These are phyloP conservation scores for Cirrhinus molitorella DNA, from an alignment of 2,797 vertebrate genomes.

Conservation along the genomic window DNA sequence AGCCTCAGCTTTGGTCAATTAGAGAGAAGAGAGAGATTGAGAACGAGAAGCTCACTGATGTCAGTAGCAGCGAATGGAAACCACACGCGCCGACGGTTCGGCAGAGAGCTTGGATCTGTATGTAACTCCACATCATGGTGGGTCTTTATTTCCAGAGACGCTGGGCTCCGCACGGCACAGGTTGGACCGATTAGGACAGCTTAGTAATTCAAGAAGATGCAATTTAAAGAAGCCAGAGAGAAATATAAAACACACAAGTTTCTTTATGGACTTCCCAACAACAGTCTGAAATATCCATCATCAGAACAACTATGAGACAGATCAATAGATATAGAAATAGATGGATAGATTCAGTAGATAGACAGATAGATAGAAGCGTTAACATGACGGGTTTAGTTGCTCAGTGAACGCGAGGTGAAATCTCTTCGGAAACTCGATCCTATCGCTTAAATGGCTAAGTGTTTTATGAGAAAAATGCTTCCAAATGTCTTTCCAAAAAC, in stretches of 20 bases:
- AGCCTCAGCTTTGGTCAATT: constrained; percentile 63
- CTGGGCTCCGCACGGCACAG: constrained; percentile 68
- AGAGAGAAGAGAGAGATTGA: constrained; percentile 64
- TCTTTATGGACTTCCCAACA: constrained; percentile 73
- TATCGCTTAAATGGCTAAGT: constrained; percentile 95
- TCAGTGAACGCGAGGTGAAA: constrained; percentile 63
- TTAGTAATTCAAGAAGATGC: constrained; percentile 84
- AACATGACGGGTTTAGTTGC: constrained; percentile 47
- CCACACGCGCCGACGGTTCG: constrained; percentile 80
- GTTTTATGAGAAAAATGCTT: constrained; percentile 97
- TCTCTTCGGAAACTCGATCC: constrained; percentile 85
- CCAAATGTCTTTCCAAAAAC: constrained; percentile 93
- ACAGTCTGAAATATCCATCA: constrained; percentile 71
- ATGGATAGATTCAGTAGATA: background rate
- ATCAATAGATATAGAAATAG: background rate
- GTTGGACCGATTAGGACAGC: constrained; percentile 84
- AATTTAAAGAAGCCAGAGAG: constrained; percentile 69
- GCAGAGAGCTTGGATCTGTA: constrained; percentile 65
- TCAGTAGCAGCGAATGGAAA: constrained; percentile 85
- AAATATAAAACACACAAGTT: constrained; percentile 63
- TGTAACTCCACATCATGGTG: constrained; percentile 65
- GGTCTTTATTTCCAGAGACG: constrained; percentile 68
- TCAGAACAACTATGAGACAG: background rate
- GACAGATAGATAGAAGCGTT: background rate
- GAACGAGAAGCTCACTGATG: constrained; percentile 87